Evolutionary conservation across 2,888 invertebrate genomes (phyloP).

Genomic region (Pterobdella sp.): DNA sequence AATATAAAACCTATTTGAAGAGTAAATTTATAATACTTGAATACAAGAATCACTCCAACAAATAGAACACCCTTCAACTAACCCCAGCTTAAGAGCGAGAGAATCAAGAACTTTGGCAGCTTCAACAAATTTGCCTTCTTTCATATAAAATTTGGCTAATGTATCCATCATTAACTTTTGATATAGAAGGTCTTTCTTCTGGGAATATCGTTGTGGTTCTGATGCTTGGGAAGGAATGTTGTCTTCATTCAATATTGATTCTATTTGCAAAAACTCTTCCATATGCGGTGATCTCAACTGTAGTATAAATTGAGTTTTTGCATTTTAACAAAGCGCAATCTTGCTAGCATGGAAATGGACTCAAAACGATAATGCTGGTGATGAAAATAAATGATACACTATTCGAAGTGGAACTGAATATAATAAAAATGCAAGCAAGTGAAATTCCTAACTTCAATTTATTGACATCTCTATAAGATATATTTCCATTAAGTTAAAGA

Average conservation of each 20-base stretch:
- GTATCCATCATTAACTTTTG: constrained; percentile 66
- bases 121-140: constrained; percentile 77
- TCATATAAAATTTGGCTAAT: constrained; percentile 92
- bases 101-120: constrained; percentile 83
- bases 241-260: constrained; percentile 28
- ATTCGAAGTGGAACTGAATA: no score
- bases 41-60: neutral
- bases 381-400: no score
- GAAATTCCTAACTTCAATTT: neutral
- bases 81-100: constrained; percentile 63
- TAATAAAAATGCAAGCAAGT: neutral
- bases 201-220: neutral
- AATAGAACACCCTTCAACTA: neutral
- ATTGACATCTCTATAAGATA: no score
- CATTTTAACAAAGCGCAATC: neutral
- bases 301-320: constrained; percentile 28
- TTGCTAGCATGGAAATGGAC: neutral
- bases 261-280: constrained; percentile 64
- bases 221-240: constrained; percentile 30
- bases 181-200: constrained; percentile 39
- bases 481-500: neutral
- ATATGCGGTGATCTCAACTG: constrained; percentile 60
- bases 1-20: no score
- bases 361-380: no score
- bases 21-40: no score